Percentiles rank a stretch among this genome's conserved stretches.
phyloP scores from a whole-genome alignment of 2,888 invertebrate species.

The Leucophora obtusa region DNA sequence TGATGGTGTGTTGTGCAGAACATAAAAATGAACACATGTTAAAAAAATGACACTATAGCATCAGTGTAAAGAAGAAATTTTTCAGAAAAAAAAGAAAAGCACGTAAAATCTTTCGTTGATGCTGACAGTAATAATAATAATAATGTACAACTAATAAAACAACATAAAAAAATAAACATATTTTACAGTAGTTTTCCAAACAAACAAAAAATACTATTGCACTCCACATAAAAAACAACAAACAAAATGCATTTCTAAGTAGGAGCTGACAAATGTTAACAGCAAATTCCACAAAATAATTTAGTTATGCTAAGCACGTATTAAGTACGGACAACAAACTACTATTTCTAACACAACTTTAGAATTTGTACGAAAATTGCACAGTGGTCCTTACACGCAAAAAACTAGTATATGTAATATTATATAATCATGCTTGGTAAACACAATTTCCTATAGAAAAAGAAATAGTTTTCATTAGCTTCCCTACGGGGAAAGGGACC shows the following conservation, averaged over 20 bases:
- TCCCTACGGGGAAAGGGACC: too few relatives aligned
- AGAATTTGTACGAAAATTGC: conserved; percentile 18
- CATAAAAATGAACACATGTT: conserved; percentile 48
- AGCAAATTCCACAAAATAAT: conserved; percentile 26
- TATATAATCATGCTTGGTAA: too few relatives aligned
- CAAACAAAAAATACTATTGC: background rate
- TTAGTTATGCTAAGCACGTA: conserved; percentile 54
- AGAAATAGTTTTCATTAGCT: too few relatives aligned
- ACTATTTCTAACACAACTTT: background rate
- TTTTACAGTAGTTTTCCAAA: conserved; percentile 29
- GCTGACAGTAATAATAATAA: conserved; percentile 11
- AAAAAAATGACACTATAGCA: conserved; percentile 37
- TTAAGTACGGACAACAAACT: conserved; percentile 21
- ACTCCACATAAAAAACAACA: conserved; percentile 15
- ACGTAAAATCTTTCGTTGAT: conserved; percentile 42
- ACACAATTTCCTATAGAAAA: too few relatives aligned
- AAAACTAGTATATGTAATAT: background rate
- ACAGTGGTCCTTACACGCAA: background rate
- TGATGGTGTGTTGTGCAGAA: conserved; percentile 48
- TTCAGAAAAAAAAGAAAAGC: background rate
- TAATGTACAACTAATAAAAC: conserved; percentile 47
- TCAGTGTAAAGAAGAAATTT: background rate
- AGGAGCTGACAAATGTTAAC: conserved; percentile 23
- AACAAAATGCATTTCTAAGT: conserved; percentile 18
- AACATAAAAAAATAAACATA: conserved; percentile 24